These are phyloP conservation scores for Thecophora atra DNA, from an alignment of 2,888 invertebrate species.

Conservation along the genomic window DNA sequence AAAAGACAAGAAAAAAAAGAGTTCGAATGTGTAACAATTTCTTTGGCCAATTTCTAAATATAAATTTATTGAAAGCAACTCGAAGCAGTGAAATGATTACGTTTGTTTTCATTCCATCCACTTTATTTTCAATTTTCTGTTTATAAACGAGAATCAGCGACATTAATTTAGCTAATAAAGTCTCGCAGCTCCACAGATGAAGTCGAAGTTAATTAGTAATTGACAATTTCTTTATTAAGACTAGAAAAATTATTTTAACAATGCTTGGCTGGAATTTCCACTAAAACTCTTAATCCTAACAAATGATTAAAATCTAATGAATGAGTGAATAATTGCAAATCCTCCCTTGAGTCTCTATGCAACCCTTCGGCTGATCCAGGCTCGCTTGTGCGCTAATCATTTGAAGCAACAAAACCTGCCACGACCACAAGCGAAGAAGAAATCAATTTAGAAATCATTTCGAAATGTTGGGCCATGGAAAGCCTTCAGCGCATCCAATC, in stretches of 20 bases:
- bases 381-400: slow-evolving; percentile 43
- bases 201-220: too few relatives aligned
- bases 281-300: slow-evolving; percentile 40
- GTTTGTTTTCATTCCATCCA: too few relatives aligned
- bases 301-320: slow-evolving; percentile 45
- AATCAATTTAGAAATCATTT: slow-evolving; percentile 40
- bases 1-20: background rate
- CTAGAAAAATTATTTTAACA: slow-evolving; percentile 7
- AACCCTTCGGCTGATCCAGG: slow-evolving; percentile 41
- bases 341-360: background rate
- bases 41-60: too few relatives aligned
- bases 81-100: too few relatives aligned
- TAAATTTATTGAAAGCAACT: too few relatives aligned
- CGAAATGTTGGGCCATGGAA: background rate
- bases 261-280: slow-evolving; percentile 1
- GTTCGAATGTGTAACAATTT: too few relatives aligned
- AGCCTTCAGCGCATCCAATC: slow-evolving; percentile 22
- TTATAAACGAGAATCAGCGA: too few relatives aligned
- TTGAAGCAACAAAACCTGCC: slow-evolving; percentile 51
- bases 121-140: too few relatives aligned
- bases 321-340: slow-evolving; percentile 17
- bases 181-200: too few relatives aligned
- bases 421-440: slow-evolving; percentile 44
- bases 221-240: too few relatives aligned
- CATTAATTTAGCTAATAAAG: too few relatives aligned